Percentiles rank a stretch among this genome's conserved stretches.
phyloP scores from a whole-genome alignment of 2,888 invertebrate species.

The Lasioglossum pauxillum region DNA sequence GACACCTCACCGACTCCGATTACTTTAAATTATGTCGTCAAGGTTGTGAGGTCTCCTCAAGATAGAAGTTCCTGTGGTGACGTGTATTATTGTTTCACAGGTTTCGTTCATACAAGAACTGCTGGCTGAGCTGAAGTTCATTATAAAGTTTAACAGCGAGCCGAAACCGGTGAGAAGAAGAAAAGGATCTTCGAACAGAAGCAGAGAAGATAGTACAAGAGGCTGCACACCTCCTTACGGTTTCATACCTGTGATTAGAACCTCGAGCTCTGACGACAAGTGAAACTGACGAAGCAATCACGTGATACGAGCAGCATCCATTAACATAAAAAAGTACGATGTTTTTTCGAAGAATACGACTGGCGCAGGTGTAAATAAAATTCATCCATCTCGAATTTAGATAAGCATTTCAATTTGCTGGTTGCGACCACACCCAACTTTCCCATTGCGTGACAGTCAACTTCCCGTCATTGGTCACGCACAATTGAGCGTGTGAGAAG shows the following conservation, averaged over 20 bases:
- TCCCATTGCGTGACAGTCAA: not conserved
- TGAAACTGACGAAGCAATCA: slow-evolving; percentile 14
- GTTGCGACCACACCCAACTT: not conserved
- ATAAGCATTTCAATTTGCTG: not conserved
- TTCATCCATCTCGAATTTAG: not conserved
- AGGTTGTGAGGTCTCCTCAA: too few relatives aligned
- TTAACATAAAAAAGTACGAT: not conserved
- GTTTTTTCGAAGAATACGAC: not conserved
- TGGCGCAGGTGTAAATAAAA: slow-evolving; percentile 19
- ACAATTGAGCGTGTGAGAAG: not conserved
- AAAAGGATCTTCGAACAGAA: slow-evolving; percentile 81
- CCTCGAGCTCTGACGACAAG: slow-evolving; percentile 69
- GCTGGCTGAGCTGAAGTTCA: slow-evolving; percentile 90
- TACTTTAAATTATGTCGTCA: too few relatives aligned
- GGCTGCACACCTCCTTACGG: slow-evolving; percentile 76
- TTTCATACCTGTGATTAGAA: slow-evolving; percentile 76
- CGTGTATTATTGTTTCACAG: slow-evolving; percentile 78
- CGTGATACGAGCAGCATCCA: not conserved
- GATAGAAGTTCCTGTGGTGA: not conserved
- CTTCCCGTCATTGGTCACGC: not conserved
- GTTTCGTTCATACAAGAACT: slow-evolving; percentile 88
- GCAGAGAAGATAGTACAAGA: slow-evolving; percentile 78
- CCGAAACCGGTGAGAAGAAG: slow-evolving; percentile 88
- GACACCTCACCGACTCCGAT: too few relatives aligned
- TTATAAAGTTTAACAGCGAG: slow-evolving; percentile 89